These are phyloP conservation scores for Polyodon spathula DNA, from an alignment of 2,113 vertebrate species.

Conservation along the genomic window DNA sequence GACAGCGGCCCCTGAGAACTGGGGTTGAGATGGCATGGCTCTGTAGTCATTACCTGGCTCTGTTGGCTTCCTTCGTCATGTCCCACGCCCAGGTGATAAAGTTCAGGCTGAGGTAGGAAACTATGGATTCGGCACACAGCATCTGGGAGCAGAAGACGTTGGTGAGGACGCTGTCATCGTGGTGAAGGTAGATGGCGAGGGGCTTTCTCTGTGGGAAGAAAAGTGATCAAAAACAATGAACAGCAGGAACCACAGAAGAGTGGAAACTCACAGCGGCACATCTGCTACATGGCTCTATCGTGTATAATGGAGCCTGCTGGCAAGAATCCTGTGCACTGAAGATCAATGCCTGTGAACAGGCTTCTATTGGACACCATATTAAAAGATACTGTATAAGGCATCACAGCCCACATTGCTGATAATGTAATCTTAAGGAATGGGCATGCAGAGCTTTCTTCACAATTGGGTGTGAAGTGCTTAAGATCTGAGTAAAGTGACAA, in stretches of 20 bases:
- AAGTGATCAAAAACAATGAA: neutral
- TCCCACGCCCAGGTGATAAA: conserved; percentile 99
- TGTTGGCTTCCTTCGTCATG: conserved; percentile 92
- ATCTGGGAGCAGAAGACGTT: conserved; percentile 99
- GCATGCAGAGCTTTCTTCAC: too few species aligned
- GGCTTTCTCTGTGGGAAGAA: conserved; percentile 84
- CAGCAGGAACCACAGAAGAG: neutral
- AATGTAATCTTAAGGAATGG: too few species aligned
- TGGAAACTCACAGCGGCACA: neutral
- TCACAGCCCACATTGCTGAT: too few species aligned
- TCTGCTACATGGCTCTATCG: too few species aligned
- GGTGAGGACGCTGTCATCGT: conserved; percentile 95
- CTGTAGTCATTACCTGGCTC: conserved; percentile 95
- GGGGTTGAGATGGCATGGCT: too few species aligned
- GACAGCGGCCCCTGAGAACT: too few species aligned
- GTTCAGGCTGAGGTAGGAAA: conserved; percentile 97
- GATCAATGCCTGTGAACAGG: neutral
- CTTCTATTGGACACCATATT: too few species aligned
- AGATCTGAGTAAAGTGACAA: too few species aligned
- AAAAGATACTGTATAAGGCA: too few species aligned
- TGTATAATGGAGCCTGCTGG: too few species aligned
- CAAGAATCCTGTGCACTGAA: neutral
- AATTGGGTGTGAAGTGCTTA: too few species aligned
- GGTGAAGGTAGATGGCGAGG: conserved; percentile 98
- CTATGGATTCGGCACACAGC: conserved; percentile 96